A percentile compares a stretch with the other conserved stretches of the same genome.
Conservation (phyloP, 1,140 invertebrate species). For the Nasonia vitripennis region DNA sequence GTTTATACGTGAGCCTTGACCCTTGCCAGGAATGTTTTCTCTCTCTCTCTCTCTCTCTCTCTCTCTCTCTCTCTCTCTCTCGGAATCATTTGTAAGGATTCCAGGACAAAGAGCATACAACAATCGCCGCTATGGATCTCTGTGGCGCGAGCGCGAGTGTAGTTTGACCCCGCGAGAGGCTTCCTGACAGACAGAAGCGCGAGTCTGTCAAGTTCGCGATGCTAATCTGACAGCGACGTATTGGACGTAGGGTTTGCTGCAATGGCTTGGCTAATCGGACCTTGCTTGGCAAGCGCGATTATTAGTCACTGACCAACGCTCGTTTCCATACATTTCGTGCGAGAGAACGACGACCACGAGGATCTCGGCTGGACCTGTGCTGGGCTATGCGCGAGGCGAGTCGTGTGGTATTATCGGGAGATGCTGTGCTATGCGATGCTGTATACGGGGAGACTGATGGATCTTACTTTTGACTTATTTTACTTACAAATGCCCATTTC, state of each 20-base stretch:
- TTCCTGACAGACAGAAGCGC: constrained; percentile 71
- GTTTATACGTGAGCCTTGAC: constrained; percentile 54
- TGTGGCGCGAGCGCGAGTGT: constrained; percentile 32
- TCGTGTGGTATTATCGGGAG: not conserved
- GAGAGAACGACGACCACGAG: not conserved
- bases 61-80: not conserved
- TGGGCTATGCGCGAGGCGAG: too few species aligned
- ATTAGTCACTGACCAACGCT: constrained; percentile 62
- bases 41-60: not conserved
- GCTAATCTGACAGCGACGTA: constrained; percentile 73
- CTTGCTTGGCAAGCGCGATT: constrained; percentile 59
- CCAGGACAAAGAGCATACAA: constrained; percentile 66
- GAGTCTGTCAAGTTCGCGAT: constrained; percentile 72
- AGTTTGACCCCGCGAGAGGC: constrained; percentile 61
- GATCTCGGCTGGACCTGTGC: too few species aligned
- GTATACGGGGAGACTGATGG: not conserved
- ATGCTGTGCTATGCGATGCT: not conserved
- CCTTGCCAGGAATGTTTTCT: constrained; percentile 36
- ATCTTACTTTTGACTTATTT: constrained; percentile 13
- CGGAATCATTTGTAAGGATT: constrained; percentile 71
- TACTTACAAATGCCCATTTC: constrained; percentile 18
- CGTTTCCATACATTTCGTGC: constrained; percentile 65
- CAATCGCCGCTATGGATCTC: constrained; percentile 66
- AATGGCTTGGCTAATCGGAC: constrained; percentile 53
- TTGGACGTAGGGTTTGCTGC: constrained; percentile 57